Evolutionary conservation across 2,113 vertebrate genomes (phyloP), one percentile per base, ranked within the genome.

Genomic region (Syrmaticus mikado): DNA sequence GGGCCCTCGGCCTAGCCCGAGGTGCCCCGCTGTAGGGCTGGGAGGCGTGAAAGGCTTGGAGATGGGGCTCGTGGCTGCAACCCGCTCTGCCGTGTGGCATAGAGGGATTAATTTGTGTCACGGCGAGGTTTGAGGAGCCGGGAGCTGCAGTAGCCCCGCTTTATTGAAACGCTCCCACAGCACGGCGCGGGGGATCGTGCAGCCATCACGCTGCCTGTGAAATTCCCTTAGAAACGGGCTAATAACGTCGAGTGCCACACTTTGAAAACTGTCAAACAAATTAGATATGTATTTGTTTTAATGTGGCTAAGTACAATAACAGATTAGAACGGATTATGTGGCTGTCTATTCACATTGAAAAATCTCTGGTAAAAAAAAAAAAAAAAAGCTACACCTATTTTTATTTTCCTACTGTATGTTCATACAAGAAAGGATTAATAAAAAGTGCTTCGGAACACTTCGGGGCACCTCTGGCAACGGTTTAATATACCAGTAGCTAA

Each of bases 271-370:
- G 65, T 83, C 70, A 65, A 34, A 81, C 43, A 45, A 84, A 92
- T 82, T 61, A 83, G 80, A 27, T 48, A 3, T 83, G 53, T 94
- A 38, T 94, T 97, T 93, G 45, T 85, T 94, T 91, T 92, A 90
- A 87, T 58, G 53, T 1, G 18, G 55, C 90, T 62, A 55, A 82
- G 55, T 64, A 65, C 50, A 87, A 28, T 65, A 58, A 20, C 41
- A 62, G 78, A 74, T 93, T 94, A 74, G 76, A 94, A 46, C 0
- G 6, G 85, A 92, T 87, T 95, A 85, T 68, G 82, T 83, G 87
- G 62, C 83, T 95, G 76, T 90, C 90, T 61, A 76, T 82, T 92
- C 70, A 88, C 1, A 0, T 73, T 91, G 45, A 76, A 82, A 92
- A 91, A 82, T 64, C 87, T 76, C 68, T 17, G 36, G 68, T 9